Evolutionary conservation across 2,797 vertebrate genomes (phyloP), one percentile per base, ranked within the genome.

Genomic region (Cirrhinus mrigala): DNA sequence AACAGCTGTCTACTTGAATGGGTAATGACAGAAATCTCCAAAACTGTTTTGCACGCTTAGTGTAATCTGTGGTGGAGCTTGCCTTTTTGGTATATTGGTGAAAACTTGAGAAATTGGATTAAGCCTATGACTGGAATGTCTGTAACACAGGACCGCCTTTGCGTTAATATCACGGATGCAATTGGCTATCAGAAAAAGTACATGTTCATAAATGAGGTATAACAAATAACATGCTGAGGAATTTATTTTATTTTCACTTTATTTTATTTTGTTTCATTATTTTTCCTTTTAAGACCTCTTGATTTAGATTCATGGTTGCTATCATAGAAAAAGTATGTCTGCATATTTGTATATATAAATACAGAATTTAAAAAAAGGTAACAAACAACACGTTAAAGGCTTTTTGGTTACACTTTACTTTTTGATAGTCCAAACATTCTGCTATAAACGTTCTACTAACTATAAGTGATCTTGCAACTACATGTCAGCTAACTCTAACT

Each of bases 1-100:
- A 64, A 37, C 29, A 54, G 56, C 6, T 54, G 58, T 76, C 44
- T 52, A 16, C 29, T 83, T 83, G 0, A 60, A 50, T 24, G 14
- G 27, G 20, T 11, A 75, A 83, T 48, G 70, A 50, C 52, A 60
- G 37, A 58, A 71, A 58, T 71, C 16, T 46, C 74, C 6, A 14
- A 58, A 76, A 76, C 11, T n/a, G 48, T 74, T 74, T 70, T 11
- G 37, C 37, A 7, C 1, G 2, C 20, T 70, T 70, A 14, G 68
- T n/a, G 68, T n/a, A 70, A 44, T 70, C 68, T 70, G 40, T 71
- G 69, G 69, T 71, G 22, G 69, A 46, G 40, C 22, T 71, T 44
- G 20, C 37, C 11, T 70, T 71, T 71, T 46, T 71, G 40, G 40
- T 46, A 24, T 24, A 24, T 9, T 71, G 6, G 7, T 71, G 3